Base-by-base conservation (phyloP, 2,888 invertebrate species). In the Chymomyza procnemis region DNA sequence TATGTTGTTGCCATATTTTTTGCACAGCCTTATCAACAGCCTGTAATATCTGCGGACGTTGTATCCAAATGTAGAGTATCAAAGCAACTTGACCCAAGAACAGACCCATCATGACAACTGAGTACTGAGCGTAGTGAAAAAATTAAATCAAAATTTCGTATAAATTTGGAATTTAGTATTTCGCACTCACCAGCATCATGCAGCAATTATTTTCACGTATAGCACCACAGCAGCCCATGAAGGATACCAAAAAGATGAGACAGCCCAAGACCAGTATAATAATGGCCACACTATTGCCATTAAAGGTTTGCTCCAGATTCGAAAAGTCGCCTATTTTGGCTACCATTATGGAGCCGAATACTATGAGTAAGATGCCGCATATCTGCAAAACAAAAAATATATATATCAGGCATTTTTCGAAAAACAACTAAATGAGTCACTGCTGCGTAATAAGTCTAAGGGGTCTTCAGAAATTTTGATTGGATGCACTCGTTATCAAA, bases 221-320 rank as follows among this genome's bases (percentile, higher is more conserved):
- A 12, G 97, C 97, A 41, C 97, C 97, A 88, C 97, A 97, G 91
- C 97, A 97, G 71, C 97, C 97, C 89, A 97, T 94, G 92, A 97
- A 97, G 0, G 96, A 95, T 73, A 97, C 95, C 78, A 96, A 88
- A 88, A 97, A 96, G 82, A 96, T 94, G 22, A 95, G 85, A 26
- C 93, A 92, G 14, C 96, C 96, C 73, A 96, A 90, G 54, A 94
- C 91, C 75, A 96, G 94, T 76, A 95, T 93, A 56, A 93, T 89
- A 88, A 95, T 92, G 1, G 95, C 93, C 0, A 94, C 93, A 48
- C 93, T 92, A 9, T 92, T 88, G 60, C 94, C 91, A 19, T 92
- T 89, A 0, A 88, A 80, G 18, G 92, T 89, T 48, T 92, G 89
- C 50, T 92, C 82, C 57, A 92, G 87, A 70, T 91, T 89, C 63